These are phyloP conservation scores for Calephelis perditalis DNA, from an alignment of 2,888 invertebrate species.

Conservation along the genomic window DNA sequence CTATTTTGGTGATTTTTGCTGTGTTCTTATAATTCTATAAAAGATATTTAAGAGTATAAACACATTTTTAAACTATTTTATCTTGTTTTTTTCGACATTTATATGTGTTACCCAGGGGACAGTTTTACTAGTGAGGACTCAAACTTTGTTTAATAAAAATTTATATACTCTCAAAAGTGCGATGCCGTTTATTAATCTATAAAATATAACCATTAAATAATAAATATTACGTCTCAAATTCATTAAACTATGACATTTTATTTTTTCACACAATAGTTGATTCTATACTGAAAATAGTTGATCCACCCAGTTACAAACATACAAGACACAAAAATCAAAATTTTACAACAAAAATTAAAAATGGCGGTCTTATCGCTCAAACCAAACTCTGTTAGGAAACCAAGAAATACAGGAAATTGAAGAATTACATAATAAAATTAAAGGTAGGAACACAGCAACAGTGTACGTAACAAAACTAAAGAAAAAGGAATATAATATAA, in stretches of 20 bases:
- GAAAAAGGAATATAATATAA: no score
- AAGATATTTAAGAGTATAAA: not conserved
- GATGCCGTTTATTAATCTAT: not conserved
- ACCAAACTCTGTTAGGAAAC: no score
- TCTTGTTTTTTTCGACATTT: not conserved
- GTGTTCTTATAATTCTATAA: not conserved
- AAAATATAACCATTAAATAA: not conserved
- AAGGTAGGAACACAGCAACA: no score
- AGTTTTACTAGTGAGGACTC: not conserved
- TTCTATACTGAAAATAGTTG: not conserved
- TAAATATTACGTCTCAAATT: not conserved
- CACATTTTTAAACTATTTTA: not conserved
- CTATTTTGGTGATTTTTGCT: not conserved
- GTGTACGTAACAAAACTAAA: no score
- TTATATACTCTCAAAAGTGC: not conserved
- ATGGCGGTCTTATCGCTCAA: no score
- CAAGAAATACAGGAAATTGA: no score
- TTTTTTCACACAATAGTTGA: not conserved
- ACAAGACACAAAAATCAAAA: no score
- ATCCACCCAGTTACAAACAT: not conserved
- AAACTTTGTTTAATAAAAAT: no score
- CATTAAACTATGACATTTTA: not conserved
- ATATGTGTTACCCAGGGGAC: constrained; percentile 1
- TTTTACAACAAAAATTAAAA: no score
- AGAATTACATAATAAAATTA: no score